These are phyloP conservation scores for Coelopa pilipes DNA, from an alignment of 2,888 invertebrate genomes.

Conservation along the genomic window DNA sequence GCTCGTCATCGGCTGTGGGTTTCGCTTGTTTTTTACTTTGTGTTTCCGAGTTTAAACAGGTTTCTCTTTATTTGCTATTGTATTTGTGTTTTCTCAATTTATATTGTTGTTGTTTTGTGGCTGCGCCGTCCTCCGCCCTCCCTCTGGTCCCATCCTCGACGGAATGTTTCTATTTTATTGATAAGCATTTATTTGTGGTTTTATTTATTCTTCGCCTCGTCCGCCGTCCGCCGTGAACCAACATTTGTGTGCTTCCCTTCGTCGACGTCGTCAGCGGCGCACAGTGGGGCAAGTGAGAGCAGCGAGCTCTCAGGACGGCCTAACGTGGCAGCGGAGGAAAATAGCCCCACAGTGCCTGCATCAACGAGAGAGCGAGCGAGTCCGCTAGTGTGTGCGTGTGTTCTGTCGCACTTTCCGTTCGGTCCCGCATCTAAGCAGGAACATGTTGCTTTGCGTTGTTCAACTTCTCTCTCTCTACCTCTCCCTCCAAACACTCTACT, in stretches of 20 bases:
- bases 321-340: not conserved
- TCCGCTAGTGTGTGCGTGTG: not conserved
- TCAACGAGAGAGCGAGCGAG: not conserved
- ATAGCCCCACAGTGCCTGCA: not conserved
- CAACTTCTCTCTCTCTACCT: not conserved
- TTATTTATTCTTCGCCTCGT: slow-evolving; percentile 12
- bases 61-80: slow-evolving; percentile 14
- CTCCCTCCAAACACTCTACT: no score
- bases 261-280: not conserved
- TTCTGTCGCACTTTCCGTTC: slow-evolving; percentile 2
- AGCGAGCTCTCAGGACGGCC: no score
- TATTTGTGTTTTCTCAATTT: not conserved
- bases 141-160: no score
- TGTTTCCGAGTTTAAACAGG: slow-evolving; percentile 15
- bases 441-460: slow-evolving; percentile 20
- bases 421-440: not conserved
- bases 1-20: not conserved
- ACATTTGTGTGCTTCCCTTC: not conserved
- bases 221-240: not conserved
- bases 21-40: slow-evolving; percentile 6
- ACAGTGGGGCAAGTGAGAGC: not conserved
- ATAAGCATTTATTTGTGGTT: slow-evolving; percentile 26
- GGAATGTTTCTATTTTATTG: slow-evolving; percentile 18
- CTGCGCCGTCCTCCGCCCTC: not conserved
- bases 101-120: not conserved